Evolutionary conservation across 2,113 vertebrate species (phyloP), one percentile per base, ranked within the genome.

Genomic region (Caranx ignobilis): DNA sequence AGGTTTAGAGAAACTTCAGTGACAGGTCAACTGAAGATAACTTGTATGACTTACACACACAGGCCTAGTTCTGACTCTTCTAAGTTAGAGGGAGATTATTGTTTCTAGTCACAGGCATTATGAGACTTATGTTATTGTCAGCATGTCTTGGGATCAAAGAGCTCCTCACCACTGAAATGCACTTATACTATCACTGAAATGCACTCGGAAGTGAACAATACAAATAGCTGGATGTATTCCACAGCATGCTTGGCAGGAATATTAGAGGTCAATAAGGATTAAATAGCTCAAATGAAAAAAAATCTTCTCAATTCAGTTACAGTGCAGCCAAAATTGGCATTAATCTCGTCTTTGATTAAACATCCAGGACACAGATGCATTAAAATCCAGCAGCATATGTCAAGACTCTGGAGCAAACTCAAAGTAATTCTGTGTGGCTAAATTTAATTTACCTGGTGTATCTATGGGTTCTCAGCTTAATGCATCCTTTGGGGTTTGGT

Each of bases 201-300:
- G 54, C 84, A 87, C 79, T 77, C 43, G 71, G 69, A 71, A 67
- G 71, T 37, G 11, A 78, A 91, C 86, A 89, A 85, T 89, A 52
- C 19, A 55, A 66, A 64, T 10, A 34, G 37, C 76, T 86, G 89
- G 88, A 80, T 75, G 50, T 43, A 1, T 80, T 79, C 84, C 84
- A 79, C 34, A 52, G 21, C 35, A 41, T 16, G 6, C 54, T 81
- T 82, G 79, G 81, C 75, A 81, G 79, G 48, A 71, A 43, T 34
- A 81, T 71, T 71, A 43, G 81, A 89, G 89, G 77, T 90, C 81
- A 88, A 59, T 32, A 11, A n/a, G 86, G 84, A 89, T 86, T 87
- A 83, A 86, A 71, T 62, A 73, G 69, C 66, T 88, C 21, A 69
- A 83, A 72, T 73, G 62, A 77, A 68, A 26, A 26, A 26, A 89